Percentiles rank a stretch among this genome's conserved stretches.
phyloP scores from a whole-genome alignment of 2,888 invertebrate genomes.

The Dione juno region DNA sequence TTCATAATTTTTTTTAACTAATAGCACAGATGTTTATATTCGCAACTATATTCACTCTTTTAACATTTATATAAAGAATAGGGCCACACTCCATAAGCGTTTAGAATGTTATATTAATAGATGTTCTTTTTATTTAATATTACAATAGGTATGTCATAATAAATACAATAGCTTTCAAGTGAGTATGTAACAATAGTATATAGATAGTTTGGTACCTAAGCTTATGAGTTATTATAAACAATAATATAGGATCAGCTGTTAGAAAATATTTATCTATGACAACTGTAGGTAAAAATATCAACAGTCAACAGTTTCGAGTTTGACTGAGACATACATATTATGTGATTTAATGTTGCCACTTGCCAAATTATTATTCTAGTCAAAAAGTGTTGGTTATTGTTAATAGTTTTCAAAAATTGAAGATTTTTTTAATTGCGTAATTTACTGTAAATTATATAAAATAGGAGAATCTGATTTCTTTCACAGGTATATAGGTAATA shows the following conservation, averaged over 20 bases:
- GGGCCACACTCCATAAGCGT: background rate
- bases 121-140: background rate
- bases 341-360: background rate
- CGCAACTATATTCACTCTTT: too few relatives aligned
- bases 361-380: background rate
- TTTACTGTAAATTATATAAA: too few relatives aligned
- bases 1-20: background rate
- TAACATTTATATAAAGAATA: too few relatives aligned
- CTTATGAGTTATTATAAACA: conserved; percentile 7
- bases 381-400: too few relatives aligned
- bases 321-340: background rate
- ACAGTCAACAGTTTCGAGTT: conserved; percentile 10
- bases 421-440: too few relatives aligned
- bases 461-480: too few relatives aligned
- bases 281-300: conserved; percentile 12
- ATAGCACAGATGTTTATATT: too few relatives aligned
- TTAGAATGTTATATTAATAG: background rate
- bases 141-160: background rate
- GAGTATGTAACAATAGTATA: too few relatives aligned
- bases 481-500: too few relatives aligned
- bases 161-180: background rate
- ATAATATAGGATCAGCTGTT: conserved; percentile 15
- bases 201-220: background rate
- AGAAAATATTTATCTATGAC: conserved; percentile 7
- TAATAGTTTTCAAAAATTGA: too few relatives aligned